Conservation (phyloP, 1,140 invertebrate species). For the Hyles vespertilio region DNA sequence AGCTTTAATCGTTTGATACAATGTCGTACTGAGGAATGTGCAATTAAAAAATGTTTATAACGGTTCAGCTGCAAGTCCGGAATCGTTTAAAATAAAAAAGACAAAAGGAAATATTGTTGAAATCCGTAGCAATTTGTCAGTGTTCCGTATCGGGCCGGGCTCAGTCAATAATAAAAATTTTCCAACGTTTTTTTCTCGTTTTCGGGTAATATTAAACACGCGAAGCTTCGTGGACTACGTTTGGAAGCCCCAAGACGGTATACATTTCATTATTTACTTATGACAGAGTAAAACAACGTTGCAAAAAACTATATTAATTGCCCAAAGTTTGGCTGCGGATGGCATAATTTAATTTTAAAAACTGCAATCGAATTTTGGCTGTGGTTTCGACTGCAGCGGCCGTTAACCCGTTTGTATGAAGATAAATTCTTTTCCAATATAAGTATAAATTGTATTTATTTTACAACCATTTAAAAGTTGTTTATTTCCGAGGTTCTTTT, state of each 20-base stretch:
- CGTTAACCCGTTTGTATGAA: neutral
- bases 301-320: slow-evolving; percentile 48
- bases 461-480: no score
- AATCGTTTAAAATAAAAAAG: slow-evolving; percentile 29
- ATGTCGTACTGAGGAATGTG: slow-evolving; percentile 7
- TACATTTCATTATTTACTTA: slow-evolving; percentile 49
- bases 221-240: slow-evolving; percentile 45
- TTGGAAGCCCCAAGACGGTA: slow-evolving; percentile 30
- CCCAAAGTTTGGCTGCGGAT: slow-evolving; percentile 27
- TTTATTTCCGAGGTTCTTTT: no score
- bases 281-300: slow-evolving; percentile 41
- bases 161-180: slow-evolving; percentile 67
- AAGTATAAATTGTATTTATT: no score
- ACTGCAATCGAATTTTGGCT: slow-evolving; percentile 8
- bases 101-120: slow-evolving; percentile 27
- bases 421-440: no score
- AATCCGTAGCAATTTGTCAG: slow-evolving; percentile 64
- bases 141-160: slow-evolving; percentile 50
- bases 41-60: slow-evolving; percentile 56
- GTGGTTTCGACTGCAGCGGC: neutral
- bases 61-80: slow-evolving; percentile 29
- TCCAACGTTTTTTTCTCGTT: slow-evolving; percentile 55
- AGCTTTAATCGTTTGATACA: no score
- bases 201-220: slow-evolving; percentile 61
- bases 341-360: slow-evolving; percentile 26